Base-by-base conservation (phyloP, 2,797 vertebrate species). In the Platyrinchus mystaceus region DNA sequence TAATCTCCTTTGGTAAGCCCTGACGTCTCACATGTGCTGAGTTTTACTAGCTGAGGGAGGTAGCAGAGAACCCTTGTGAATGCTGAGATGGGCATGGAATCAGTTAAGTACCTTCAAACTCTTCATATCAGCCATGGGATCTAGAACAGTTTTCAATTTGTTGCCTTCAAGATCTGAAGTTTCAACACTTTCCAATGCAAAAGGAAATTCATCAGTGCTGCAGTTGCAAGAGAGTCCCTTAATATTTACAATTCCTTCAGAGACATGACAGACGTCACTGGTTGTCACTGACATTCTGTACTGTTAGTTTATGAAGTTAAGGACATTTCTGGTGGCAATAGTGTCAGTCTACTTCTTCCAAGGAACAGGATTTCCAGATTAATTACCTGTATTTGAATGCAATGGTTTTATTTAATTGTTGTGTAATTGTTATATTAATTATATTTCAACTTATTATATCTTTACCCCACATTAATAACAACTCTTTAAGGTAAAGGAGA, bases 1-100 rank as follows among this genome's bases (percentile, higher is more conserved):
- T 96, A 66, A 97, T 94, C 90, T 96, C 93, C 85, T 97, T 97
- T 66, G 97, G 97, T 64, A 97, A 96, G 92, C 95, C 97, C 50
- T 94, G 64, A 93, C 60, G 98, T 98, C 90, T 95, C 95, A 82
- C 93, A 84, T 43, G 95, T 83, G 18, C 94, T 96, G 34, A 98
- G 89, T 50, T 96, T 96, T 79, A 58, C 84, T 59, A 96, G 77
- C 41, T 96, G 94, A 74, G 93, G 73, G 66, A 98, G 94, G 39
- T 89, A 96, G 73, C 97, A 98, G 24, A 98, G 58, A 55, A 62
- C 6, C 22, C 96, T 97, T 87, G 97, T 95, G 80, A 98, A 96
- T 89, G 95, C 76, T 52, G 92, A 94, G 53, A 97, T 79, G 17
- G 93, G 89, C 69, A 90, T 96, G 76, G 84, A 96, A 82, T 96